Percentiles rank a stretch among this genome's conserved stretches.
Conservation (phyloP, 2,888 invertebrate species). For the Drosophila dives region DNA sequence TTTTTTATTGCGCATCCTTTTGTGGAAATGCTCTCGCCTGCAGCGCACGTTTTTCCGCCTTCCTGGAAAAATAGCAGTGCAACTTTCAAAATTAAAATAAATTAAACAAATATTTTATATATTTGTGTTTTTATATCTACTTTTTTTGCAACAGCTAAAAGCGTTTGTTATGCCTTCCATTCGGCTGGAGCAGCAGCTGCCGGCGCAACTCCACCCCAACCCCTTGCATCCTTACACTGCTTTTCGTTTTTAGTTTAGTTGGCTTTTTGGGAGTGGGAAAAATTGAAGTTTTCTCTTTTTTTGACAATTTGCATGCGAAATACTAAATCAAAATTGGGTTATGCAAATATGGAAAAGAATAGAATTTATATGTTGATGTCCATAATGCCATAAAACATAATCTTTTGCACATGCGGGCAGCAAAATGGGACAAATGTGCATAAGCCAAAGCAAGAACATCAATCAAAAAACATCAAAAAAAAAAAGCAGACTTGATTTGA, state of each 20-base stretch:
- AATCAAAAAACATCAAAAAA: neutral
- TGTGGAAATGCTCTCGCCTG: slow-evolving; percentile 25
- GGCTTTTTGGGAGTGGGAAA: neutral
- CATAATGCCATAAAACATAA: slow-evolving; percentile 2
- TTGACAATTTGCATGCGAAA: slow-evolving; percentile 57
- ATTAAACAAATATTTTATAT: slow-evolving; percentile 81
- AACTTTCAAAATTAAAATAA: slow-evolving; percentile 77
- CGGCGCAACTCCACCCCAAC: slow-evolving; percentile 10
- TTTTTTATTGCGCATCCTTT: slow-evolving; percentile 59
- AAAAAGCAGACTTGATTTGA: neutral
- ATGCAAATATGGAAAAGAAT: slow-evolving; percentile 35
- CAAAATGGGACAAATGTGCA: neutral
- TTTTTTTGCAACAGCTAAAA: slow-evolving; percentile 51
- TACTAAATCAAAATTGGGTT: slow-evolving; percentile 59
- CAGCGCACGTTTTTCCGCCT: slow-evolving; percentile 33
- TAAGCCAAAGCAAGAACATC: neutral
- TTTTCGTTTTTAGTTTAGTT: slow-evolving; percentile 8
- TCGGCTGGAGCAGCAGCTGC: slow-evolving; percentile 38
- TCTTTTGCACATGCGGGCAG: neutral
- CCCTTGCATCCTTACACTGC: neutral
- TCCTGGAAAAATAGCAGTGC: slow-evolving; percentile 54
- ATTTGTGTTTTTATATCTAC: slow-evolving; percentile 47
- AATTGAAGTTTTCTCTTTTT: slow-evolving; percentile 20
- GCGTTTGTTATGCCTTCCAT: neutral
- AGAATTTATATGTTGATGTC: neutral